Evolutionary conservation across 2,113 vertebrate species (phyloP).

Genomic region (Myotis brandtii): DNA sequence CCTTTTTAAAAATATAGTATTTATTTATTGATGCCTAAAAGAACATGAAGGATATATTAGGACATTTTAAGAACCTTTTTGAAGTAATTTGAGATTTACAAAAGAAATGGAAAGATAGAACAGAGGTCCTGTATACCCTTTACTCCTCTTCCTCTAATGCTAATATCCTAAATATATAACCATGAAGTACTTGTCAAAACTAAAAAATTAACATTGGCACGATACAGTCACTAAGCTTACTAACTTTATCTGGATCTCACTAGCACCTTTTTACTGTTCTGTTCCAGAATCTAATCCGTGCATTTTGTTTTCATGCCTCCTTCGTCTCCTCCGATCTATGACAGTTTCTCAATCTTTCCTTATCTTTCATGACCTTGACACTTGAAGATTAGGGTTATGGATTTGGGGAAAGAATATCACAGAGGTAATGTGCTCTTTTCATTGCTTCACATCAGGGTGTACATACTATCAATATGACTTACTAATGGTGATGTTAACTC

Average conservation of each 20-base stretch:
- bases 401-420: background rate
- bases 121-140: background rate
- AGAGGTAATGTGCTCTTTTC: background rate
- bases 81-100: slow-evolving; percentile 25
- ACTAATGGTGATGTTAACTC: background rate
- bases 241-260: background rate
- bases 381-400: background rate
- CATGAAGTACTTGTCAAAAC: background rate
- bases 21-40: background rate
- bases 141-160: background rate
- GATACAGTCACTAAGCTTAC: background rate
- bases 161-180: background rate
- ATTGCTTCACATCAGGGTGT: background rate
- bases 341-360: background rate
- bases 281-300: background rate
- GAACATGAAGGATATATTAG: background rate
- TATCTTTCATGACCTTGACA: background rate
- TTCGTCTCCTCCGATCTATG: background rate
- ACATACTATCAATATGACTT: background rate
- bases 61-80: background rate
- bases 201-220: background rate
- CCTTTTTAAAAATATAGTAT: background rate
- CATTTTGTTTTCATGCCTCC: background rate
- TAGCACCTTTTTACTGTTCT: background rate
- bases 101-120: background rate